Percentiles rank a stretch among this genome's conserved stretches.
Conservation (phyloP, 2,888 invertebrate species). For the Platynereis dumerilii region DNA sequence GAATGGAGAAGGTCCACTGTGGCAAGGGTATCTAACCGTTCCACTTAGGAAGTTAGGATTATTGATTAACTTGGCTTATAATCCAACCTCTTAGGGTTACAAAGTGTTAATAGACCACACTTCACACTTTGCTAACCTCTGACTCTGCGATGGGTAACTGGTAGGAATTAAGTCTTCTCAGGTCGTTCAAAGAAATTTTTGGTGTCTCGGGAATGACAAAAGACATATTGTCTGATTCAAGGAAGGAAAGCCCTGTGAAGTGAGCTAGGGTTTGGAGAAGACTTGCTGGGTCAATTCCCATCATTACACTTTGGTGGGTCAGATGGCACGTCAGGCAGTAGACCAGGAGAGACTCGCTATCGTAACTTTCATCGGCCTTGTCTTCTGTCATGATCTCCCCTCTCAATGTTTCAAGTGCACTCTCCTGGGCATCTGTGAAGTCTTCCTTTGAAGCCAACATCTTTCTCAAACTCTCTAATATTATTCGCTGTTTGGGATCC, state of each 20-base stretch:
- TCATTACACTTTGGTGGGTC: conserved; percentile 4
- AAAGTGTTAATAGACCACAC: too few species aligned
- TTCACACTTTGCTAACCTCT: too few species aligned
- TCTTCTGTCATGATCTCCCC: conserved; percentile 1
- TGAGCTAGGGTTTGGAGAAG: conserved; percentile 5
- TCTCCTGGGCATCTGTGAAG: conserved; percentile 11
- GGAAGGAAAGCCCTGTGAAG: conserved; percentile 7
- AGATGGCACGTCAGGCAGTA: conserved; percentile 11
- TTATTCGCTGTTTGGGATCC: not conserved
- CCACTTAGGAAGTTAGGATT: too few species aligned
- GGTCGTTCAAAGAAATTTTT: not conserved
- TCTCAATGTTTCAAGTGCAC: conserved; percentile 11
- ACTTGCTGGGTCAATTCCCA: conserved; percentile 21
- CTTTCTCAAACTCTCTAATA: conserved; percentile 8
- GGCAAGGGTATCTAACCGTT: too few species aligned
- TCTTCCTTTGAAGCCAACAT: conserved; percentile 6
- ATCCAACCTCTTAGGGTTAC: too few species aligned
- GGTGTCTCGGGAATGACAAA: conserved; percentile 7
- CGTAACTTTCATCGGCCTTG: not conserved
- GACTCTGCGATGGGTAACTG: too few species aligned
- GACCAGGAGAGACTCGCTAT: not conserved
- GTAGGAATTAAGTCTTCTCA: too few species aligned
- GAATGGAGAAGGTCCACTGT: too few species aligned
- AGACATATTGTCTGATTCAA: conserved; percentile 7
- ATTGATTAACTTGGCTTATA: too few species aligned